phyloP scores from a whole-genome alignment of 1,140 invertebrate species.

The Bradynema listronoti region DNA sequence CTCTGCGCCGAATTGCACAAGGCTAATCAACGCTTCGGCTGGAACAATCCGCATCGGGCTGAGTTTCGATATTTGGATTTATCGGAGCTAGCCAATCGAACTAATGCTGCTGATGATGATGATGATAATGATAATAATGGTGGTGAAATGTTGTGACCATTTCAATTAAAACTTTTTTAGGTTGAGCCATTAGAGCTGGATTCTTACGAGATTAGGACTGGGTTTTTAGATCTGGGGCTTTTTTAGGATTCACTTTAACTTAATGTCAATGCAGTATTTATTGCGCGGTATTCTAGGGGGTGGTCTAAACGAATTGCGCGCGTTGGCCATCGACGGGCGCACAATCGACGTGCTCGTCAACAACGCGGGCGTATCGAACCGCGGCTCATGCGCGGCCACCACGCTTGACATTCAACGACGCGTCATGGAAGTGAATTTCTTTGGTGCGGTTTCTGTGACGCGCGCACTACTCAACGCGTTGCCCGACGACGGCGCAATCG shows the following conservation, averaged over 20 bases:
- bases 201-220: conserved; percentile 4
- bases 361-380: conserved; percentile 37
- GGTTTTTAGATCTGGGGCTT: too few species aligned
- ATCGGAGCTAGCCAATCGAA: conserved; percentile 32
- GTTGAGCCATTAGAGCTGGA: background rate
- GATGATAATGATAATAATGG: too few species aligned
- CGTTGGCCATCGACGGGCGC: conserved; percentile 24
- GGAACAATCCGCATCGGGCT: conserved; percentile 26
- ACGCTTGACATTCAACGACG: conserved; percentile 74
- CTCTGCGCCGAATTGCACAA: conserved; percentile 38
- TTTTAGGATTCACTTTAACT: too few species aligned
- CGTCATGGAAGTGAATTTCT: conserved; percentile 77
- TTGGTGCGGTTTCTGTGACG: conserved; percentile 79
- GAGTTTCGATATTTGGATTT: conserved; percentile 38
- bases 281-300: too few species aligned
- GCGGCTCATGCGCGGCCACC: conserved; percentile 72
- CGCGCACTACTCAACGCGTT: conserved; percentile 78
- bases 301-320: conserved; percentile 22
- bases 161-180: conserved; percentile 14
- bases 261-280: too few species aligned
- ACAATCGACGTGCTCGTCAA: conserved; percentile 44
- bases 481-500: conserved; percentile 71
- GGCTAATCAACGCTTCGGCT: conserved; percentile 3
- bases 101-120: too few species aligned
- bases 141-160: conserved; percentile 15